These are phyloP conservation scores for Menidia beryllina DNA, from an alignment of 2,113 vertebrate genomes.

Conservation along the genomic window DNA sequence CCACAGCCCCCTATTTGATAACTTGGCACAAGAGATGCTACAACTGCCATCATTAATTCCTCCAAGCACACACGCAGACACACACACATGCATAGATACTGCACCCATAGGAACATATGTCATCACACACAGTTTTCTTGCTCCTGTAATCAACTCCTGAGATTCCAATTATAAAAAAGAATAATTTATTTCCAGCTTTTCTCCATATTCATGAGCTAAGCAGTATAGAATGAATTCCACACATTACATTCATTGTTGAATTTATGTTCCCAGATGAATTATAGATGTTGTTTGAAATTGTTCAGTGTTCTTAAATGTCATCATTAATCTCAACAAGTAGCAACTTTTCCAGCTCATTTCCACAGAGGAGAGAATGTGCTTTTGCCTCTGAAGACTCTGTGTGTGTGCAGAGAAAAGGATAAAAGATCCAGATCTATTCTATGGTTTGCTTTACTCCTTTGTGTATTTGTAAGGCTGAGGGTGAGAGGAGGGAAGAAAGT, in stretches of 20 bases:
- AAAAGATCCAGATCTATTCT: constrained; percentile 57
- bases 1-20: constrained; percentile 22
- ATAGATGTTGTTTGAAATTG: constrained; percentile 72
- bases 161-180: constrained; percentile 67
- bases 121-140: constrained; percentile 12
- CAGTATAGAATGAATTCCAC: constrained; percentile 48
- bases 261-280: constrained; percentile 61
- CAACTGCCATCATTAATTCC: constrained; percentile 48
- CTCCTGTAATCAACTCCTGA: constrained; percentile 55
- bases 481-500: constrained; percentile 23
- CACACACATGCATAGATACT: neutral
- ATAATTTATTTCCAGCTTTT: constrained; percentile 65
- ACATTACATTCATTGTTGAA: constrained; percentile 59
- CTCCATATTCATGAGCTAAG: constrained; percentile 64
- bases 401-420: constrained; percentile 48
- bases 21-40: constrained; percentile 31
- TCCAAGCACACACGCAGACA: constrained; percentile 6
- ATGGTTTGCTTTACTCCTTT: constrained; percentile 55
- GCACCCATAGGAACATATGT: constrained; percentile 17
- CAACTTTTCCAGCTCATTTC: constrained; percentile 30
- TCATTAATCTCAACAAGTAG: constrained; percentile 72
- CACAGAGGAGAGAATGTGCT: constrained; percentile 47
- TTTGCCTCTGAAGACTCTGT: constrained; percentile 57
- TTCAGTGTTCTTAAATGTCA: constrained; percentile 75
- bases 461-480: constrained; percentile 45